Base-by-base conservation (phyloP, 2,113 vertebrate genomes). In the Tamias sibiricus region DNA sequence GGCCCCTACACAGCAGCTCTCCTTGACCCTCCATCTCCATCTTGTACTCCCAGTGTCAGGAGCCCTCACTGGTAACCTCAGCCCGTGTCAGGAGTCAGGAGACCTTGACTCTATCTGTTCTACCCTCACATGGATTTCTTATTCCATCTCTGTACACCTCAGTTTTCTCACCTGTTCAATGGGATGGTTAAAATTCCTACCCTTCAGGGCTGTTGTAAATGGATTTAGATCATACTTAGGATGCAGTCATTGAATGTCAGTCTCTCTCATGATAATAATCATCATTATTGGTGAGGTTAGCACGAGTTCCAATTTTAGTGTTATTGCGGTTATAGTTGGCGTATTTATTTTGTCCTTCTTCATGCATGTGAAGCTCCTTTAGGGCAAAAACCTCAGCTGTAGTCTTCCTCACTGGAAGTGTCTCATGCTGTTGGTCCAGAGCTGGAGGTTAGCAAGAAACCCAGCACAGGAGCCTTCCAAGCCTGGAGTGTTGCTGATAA, bases 11-110 rank as follows among this genome's bases (percentile, higher is more conserved):
- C 3, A 22, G 19, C 37, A 44, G 52, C 40, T 44, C 8, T 42
- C n/a, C 0, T 44, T 0, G 8, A 49, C 9, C 26, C 64, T 26
- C 2, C 40, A 0, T 59, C 66, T 35, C 35, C 16, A 22, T 17
- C 62, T 42, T 30, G 17, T 0, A 1, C 10, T 2, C 3, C 0
- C 4, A 2, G 3, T 3, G 0, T 26, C 49, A 6, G 1, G 22
- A 13, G 7, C 35, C 16, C 52, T 28, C 16, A 0, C 59, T 0
- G 3, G 3, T 14, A 4, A 28, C 35, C 0, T 66, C 28, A 2
- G 9, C 28, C 59, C 2, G 24, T 22, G 37, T 40, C 19, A 5
- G 49, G 85, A 72, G 9, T 57, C 20, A 35, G 14, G 49, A 59
- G 66, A 30, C 52, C 62, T 77, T 2, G 0, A 8, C 49, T 35